Base-by-base conservation (phyloP, 2,888 invertebrate genomes). In the Euzetes globulus region DNA sequence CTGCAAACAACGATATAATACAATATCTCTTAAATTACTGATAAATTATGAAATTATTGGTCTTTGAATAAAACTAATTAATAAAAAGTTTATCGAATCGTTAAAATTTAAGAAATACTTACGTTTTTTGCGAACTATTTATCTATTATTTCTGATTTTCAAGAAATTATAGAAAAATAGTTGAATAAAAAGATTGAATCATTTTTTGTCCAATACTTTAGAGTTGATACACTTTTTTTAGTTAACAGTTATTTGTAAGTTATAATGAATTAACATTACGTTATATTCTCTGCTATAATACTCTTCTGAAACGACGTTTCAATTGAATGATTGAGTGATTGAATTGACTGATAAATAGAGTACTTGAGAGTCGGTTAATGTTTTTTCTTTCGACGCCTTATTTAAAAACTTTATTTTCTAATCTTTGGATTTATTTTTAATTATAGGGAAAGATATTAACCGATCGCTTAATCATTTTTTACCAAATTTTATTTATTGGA, bases 341-440 rank as follows among this genome's bases (percentile, higher is more conserved):
- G 50, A 55, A 55, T 55, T 19, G n/a, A 55, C n/a, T 17, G 11
- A 55, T 55, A 25, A 22, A 55, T 55, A 25, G 9, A 55, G 25
- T 55, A 55, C 55, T 55, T 55, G 25, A 55, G 55, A 55, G 55
- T 55, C 25, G 22, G 55, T 55, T 22, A 55, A 55, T 55, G 55
- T 55, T 55, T 47, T 47, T 47, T 47, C 17, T 47, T 47, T 47
- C 47, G 17, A 47, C 47, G 47, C 47, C 47, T 47, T 55, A 19
- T 17, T 9, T n/a, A 55, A 55, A n/a, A 55, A 22, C n/a, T 55
- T 17, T 55, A 22, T 11, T 55, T 13, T 55, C 7, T 55, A 17
- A 55, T 55, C 55, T 55, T 55, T 22, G 7, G 9, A 55, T 55
- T 55, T 55, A 55, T 55, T 55, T 55, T 55, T 55, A n/a, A 55